Evolutionary conservation across 2,888 invertebrate genomes (phyloP), one percentile per base, ranked within the genome.

Genomic region (Agrypnus murinus): DNA sequence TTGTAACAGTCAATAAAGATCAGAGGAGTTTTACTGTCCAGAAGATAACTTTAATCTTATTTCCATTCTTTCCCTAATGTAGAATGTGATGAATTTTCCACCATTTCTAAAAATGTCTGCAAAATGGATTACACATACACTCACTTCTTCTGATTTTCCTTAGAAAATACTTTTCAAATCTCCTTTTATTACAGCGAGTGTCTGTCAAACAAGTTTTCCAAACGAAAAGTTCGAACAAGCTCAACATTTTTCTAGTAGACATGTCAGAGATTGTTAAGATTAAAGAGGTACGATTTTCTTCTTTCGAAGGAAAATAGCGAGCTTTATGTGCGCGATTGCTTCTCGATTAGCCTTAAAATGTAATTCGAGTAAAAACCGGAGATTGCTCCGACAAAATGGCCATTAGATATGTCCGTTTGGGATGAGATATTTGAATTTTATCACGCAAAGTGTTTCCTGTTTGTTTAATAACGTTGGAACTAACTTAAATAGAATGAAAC

Each of bases 351-450:
- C 55, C 12, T 38, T 36, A 1, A n/a, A 36, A 55, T 19, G 55
- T 15, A 55, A 36, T 55, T 55, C 36, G 10, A 55, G 55, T 38
- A 55, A 55, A 55, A 55, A 36, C 36, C 55, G 55, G 55, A 55
- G 36, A 55, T 50, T 55, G 55, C 36, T 38, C 15, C 55, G 55
- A 36, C 36, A 36, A 55, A 55, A 55, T 19, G 38, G 55, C 14
- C 55, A 17, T 17, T 36, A 10, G 6, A 55, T 25, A 25, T 50
- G 31, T 50, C 50, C 50, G 50, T 25, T 19, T 12, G n/a, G 31
- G 50, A 50, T 50, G 31, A 12, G 8, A 19, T 25, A 25, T 25
- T 14, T 5, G 50, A 50, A 32, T 50, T 50, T 10, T 50, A 50
- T 50, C 50, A 31, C 50, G 17, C 55, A 5, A 9, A 19, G 17